Percentiles rank a stretch among this genome's conserved stretches.
Conservation (phyloP, 64 coral and sea anemone genomes). For the Actinia tenebrosa region DNA sequence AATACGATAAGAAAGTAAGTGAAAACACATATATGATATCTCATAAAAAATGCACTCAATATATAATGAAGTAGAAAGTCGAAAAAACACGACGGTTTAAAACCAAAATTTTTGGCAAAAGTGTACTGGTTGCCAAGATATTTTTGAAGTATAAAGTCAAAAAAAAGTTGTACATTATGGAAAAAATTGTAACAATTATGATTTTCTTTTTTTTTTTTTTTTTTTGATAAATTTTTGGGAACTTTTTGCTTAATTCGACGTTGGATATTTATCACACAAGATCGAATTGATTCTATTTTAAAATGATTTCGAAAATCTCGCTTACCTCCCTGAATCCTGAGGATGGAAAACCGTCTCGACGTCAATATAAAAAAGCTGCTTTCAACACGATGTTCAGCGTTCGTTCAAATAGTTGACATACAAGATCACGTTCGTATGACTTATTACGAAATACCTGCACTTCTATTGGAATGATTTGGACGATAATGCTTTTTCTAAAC, state of each 20-base stretch:
- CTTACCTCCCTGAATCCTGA: background rate
- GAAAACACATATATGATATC: background rate
- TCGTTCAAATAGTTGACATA: background rate
- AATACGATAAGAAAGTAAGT: background rate
- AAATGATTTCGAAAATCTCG: background rate
- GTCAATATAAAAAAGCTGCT: conserved; percentile 6
- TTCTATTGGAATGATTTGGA: background rate
- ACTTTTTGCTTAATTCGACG: too few relatives aligned
- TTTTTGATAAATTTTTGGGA: background rate
- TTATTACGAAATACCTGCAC: background rate
- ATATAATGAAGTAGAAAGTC: background rate
- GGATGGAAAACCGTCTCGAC: background rate
- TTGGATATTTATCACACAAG: too few relatives aligned
- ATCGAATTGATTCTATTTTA: background rate
- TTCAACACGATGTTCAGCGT: background rate
- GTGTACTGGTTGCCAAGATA: background rate
- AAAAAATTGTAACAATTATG: too few relatives aligned
- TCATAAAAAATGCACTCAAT: background rate
- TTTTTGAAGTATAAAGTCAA: background rate
- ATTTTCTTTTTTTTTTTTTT: too few relatives aligned
- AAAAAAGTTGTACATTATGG: background rate
- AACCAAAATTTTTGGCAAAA: background rate
- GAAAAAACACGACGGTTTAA: background rate
- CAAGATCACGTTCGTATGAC: background rate
- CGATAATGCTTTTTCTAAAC: background rate